Base-by-base conservation (phyloP, 2,113 vertebrate species). In the Indri indri region DNA sequence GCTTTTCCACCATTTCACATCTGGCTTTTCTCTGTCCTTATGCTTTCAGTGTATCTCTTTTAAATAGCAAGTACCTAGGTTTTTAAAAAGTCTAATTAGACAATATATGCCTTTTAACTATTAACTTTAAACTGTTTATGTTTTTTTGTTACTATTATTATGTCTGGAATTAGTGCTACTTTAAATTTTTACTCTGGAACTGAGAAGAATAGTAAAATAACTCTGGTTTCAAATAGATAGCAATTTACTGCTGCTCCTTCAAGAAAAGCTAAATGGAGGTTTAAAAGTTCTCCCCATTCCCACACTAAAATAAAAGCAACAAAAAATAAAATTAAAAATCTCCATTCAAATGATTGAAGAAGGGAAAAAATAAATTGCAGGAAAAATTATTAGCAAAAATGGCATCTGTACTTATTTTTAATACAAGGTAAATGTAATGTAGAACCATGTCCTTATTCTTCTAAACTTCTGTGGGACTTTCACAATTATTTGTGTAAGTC, bases 11-110 rank as follows among this genome's bases (percentile, higher is more conserved):
- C n/a, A 47, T 83, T 94, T 96, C 70, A 25, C 54, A 52, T 74
- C 45, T 20, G 61, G 40, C 10, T 87, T 93, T 68, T 79, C 47
- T 88, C 47, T 87, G 16, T 92, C 61, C 27, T 54, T 70, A 61
- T 71, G 27, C 52, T 83, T 82, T 94, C n/a, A 90, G 42, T 85
- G 16, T 94, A 84, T 90, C 37, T 87, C 17, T 92, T 96, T 80
- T 59, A 10, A 84, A 57, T 34, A 81, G 11, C 23, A 88, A 91
- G 22, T 80, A 40, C 27, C 10, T 83, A 30, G 34, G 32, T 61
- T 79, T 80, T 79, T 9, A 40, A 68, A 59, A 84, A 54, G 17
- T 73, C 32, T 74, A 34, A 63, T 66, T 52, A 54, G 22, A 77
- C 13, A 73, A 54, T 66, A 65, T 66, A 4, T 70, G 0, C 20